Evolutionary conservation across 2,113 vertebrate species (phyloP).

Genomic region (Leiothrix lutea): DNA sequence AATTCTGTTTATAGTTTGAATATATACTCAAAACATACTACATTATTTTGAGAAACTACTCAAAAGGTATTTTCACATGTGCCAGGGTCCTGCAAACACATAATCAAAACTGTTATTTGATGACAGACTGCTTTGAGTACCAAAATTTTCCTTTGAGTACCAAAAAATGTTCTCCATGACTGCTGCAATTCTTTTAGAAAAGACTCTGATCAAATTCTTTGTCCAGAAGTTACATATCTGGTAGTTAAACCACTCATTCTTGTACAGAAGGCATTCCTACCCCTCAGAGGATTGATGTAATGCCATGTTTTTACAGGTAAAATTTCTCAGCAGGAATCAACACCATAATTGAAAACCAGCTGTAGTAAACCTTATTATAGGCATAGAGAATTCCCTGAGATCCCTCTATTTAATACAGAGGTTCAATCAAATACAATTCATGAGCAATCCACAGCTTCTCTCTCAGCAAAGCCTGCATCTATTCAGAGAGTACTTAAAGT

Average conservation of each 20-base stretch:
- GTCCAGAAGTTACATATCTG: neutral
- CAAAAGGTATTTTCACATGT: neutral
- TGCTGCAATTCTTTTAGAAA: neutral
- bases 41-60: neutral
- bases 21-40: neutral
- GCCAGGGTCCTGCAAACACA: neutral
- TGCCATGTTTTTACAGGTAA: neutral
- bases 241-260: neutral
- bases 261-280: neutral
- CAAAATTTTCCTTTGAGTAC: neutral
- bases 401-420: neutral
- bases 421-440: neutral
- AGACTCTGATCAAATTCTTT: neutral
- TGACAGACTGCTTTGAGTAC: neutral
- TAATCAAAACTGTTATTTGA: neutral
- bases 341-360: rapidly evolving
- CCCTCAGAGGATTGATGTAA: neutral
- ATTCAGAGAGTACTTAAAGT: neutral
- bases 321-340: neutral
- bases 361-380: neutral
- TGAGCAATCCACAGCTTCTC: neutral
- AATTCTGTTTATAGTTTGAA: neutral
- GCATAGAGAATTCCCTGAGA: neutral
- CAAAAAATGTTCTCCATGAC: neutral
- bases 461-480: neutral